A percentile compares a stretch with the other conserved stretches of the same genome.
phyloP scores from a whole-genome alignment of 1,140 invertebrate genomes.

The Zelostemma sp. region DNA sequence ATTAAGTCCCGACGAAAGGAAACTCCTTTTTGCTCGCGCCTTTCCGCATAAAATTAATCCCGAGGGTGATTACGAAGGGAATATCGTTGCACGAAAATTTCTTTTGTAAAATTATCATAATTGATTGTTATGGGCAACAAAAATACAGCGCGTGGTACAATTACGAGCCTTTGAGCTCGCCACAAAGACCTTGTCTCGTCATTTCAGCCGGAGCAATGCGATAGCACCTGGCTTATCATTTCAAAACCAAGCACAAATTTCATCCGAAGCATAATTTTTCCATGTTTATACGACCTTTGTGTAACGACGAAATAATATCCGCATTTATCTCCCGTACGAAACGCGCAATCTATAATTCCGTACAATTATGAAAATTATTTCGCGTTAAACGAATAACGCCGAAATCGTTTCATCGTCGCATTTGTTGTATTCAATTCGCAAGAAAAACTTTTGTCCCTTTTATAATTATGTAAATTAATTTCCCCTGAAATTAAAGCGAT shows the following conservation, averaged over 20 bases:
- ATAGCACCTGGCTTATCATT: no score
- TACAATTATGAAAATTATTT: no score
- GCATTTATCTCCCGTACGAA: no score
- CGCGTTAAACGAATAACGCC: constrained; percentile 3
- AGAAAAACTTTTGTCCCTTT: constrained; percentile 7
- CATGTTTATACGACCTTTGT: no score
- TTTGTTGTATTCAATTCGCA: not conserved
- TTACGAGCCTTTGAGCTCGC: constrained; percentile 1
- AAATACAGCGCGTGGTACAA: constrained; percentile 21
- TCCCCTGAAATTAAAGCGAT: constrained; percentile 8
- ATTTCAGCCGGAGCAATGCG: not conserved
- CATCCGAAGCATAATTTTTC: no score
- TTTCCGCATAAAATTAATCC: constrained; percentile 35
- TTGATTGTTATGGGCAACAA: constrained; percentile 37
- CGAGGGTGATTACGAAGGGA: constrained; percentile 36
- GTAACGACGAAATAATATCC: no score
- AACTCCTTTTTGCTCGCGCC: not conserved
- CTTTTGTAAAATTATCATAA: constrained; percentile 29
- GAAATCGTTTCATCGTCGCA: constrained; percentile 6
- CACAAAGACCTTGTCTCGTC: not conserved
- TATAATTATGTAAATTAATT: constrained; percentile 22
- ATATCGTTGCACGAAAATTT: constrained; percentile 35
- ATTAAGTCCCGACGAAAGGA: not conserved
- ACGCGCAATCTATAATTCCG: no score
- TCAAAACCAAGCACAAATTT: no score